Conservation (phyloP, 2,113 vertebrate species). For the Notiomystis cincta region DNA sequence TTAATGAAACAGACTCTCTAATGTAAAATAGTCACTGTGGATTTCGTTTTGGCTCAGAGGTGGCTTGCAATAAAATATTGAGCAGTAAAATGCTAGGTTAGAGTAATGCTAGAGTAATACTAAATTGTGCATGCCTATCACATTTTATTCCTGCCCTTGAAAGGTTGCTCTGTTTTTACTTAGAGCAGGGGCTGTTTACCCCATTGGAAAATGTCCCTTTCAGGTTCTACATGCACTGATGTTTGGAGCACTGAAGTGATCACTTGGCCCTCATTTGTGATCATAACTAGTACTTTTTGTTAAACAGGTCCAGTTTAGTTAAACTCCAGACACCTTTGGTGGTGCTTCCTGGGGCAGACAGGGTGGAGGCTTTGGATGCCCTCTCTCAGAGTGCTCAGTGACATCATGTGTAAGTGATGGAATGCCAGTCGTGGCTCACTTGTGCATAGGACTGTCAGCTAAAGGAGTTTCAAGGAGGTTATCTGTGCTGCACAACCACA, state of each 20-base stretch:
- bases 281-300: background rate
- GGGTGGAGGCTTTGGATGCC: background rate
- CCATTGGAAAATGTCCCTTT: background rate
- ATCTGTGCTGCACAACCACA: background rate
- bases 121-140: background rate
- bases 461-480: background rate
- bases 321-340: background rate
- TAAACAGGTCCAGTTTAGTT: background rate
- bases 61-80: background rate
- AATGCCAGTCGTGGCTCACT: background rate
- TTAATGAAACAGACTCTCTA: conserved; percentile 29
- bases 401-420: background rate
- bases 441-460: background rate
- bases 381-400: background rate
- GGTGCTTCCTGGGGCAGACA: background rate
- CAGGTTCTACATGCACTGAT: background rate
- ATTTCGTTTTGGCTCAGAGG: conserved; percentile 22
- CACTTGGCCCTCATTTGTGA: background rate
- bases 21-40: conserved; percentile 19
- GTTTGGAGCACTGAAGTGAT: background rate
- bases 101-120: background rate
- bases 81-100: conserved; percentile 22
- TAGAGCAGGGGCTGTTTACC: background rate
- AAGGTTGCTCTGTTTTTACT: background rate
- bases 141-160: background rate